phyloP scores from a whole-genome alignment of 2,797 vertebrate genomes.

The Echiichthys vipera region DNA sequence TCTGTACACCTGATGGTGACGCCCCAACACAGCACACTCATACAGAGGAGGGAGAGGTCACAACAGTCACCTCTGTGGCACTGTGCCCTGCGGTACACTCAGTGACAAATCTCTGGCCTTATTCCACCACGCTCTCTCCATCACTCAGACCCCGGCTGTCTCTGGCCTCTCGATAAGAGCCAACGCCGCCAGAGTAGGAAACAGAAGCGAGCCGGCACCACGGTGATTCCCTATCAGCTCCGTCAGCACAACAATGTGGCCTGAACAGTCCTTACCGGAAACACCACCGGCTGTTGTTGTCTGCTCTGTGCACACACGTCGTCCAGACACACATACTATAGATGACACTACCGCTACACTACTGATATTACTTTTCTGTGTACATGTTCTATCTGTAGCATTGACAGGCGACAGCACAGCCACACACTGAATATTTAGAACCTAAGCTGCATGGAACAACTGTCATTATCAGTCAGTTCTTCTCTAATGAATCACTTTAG shows the following conservation, averaged over 20 bases:
- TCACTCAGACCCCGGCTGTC: conserved; percentile 3
- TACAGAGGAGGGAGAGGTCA: conserved; percentile 4
- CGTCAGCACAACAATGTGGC: conserved; percentile 29
- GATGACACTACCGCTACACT: background rate
- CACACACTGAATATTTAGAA: background rate
- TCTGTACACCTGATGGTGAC: background rate
- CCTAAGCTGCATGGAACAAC: background rate
- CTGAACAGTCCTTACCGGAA: conserved; percentile 25
- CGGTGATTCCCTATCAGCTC: conserved; percentile 29
- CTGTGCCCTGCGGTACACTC: background rate
- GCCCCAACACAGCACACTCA: conserved; percentile 4
- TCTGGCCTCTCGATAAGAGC: conserved; percentile 19
- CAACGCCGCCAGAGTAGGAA: conserved; percentile 25
- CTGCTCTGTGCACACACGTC: background rate
- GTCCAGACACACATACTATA: background rate
- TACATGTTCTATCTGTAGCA: background rate
- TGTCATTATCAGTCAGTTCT: background rate
- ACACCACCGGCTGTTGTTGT: conserved; percentile 17
- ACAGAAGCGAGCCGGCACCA: conserved; percentile 8
- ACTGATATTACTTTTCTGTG: background rate
- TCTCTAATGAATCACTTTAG: background rate
- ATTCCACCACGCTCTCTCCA: conserved; percentile 7
- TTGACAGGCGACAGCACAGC: background rate
- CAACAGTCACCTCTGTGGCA: conserved; percentile 7
- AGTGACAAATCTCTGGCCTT: background rate